These are phyloP conservation scores for Otocyon megalotis DNA, from an alignment of 2,113 vertebrate species.

Conservation along the genomic window DNA sequence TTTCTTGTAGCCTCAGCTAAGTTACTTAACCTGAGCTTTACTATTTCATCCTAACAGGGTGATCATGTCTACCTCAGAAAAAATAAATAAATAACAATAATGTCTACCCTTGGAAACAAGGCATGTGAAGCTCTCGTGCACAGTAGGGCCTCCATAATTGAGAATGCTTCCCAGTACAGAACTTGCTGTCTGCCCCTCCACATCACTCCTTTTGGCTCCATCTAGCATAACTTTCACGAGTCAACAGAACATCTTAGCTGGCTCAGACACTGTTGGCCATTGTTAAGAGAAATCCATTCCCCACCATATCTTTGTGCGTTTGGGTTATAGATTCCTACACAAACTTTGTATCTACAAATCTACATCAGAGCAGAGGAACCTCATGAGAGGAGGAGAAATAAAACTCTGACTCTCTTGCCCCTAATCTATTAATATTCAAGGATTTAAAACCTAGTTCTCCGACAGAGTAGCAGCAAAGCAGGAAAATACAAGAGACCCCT, in stretches of 20 bases:
- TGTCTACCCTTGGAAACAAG: neutral
- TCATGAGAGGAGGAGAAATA: neutral
- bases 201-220: neutral
- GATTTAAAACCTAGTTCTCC: neutral
- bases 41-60: neutral
- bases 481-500: neutral
- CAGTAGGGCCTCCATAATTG: neutral
- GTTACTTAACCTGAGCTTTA: constrained; percentile 5
- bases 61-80: neutral
- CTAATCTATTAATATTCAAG: neutral
- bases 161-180: neutral
- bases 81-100: neutral
- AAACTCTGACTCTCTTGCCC: neutral
- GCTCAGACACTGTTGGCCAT: neutral
- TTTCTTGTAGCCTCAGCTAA: neutral
- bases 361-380: neutral
- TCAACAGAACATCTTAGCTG: neutral
- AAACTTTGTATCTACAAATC: neutral
- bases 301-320: neutral
- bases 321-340: neutral
- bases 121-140: neutral
- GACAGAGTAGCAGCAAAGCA: neutral
- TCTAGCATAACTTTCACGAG: neutral
- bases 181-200: neutral
- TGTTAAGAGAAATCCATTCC: neutral